Evolutionary conservation across 2,113 vertebrate genomes (phyloP).

Genomic region (Motacilla tschutschensis): DNA sequence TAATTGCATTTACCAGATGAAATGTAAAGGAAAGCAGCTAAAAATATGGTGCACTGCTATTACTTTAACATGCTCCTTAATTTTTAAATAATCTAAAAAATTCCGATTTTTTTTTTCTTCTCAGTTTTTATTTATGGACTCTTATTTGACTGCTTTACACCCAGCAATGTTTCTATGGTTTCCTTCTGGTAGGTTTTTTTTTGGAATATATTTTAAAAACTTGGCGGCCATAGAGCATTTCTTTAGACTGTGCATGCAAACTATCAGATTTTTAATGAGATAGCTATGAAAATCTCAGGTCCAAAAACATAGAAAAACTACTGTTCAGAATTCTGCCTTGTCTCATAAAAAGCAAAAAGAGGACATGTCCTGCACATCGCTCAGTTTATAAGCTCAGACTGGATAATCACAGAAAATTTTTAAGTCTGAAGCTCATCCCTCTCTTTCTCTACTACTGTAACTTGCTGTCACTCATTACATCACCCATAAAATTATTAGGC

Average conservation of each 20-base stretch:
- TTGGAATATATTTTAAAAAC: not conserved
- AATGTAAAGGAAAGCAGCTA: not conserved
- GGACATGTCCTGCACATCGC: no score
- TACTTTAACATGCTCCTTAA: not conserved
- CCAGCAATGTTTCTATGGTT: not conserved
- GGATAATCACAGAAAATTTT: not conserved
- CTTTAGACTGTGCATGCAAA: not conserved
- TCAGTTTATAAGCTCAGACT: not conserved
- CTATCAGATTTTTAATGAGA: not conserved
- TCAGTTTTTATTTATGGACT: not conserved
- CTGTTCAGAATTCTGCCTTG: not conserved
- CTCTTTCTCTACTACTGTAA: not conserved
- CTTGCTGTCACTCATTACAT: not conserved
- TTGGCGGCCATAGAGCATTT: not conserved
- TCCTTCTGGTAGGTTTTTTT: not conserved
- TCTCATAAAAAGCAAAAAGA: not conserved
- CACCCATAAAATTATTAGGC: not conserved
- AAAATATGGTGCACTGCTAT: not conserved
- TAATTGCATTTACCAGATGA: not conserved
- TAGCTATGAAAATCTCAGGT: not conserved
- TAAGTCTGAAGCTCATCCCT: not conserved
- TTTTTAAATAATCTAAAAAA: not conserved
- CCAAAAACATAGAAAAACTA: not conserved
- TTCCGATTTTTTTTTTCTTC: no score
- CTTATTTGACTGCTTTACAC: not conserved